Conservation (phyloP, 2,113 vertebrate species). For the Opisthocomus hoazin region DNA sequence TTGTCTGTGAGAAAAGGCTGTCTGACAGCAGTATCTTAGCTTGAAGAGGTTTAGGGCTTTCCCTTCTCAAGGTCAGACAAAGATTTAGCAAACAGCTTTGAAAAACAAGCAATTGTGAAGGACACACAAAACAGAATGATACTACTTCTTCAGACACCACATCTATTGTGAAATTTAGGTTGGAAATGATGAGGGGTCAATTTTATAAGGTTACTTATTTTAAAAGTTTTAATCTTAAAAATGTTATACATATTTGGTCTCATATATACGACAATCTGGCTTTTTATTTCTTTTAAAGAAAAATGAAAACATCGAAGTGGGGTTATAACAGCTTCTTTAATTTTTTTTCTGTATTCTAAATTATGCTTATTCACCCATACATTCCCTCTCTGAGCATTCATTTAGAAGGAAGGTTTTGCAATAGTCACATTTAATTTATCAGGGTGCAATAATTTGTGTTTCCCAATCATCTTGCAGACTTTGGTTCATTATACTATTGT, state of each 20-base stretch:
- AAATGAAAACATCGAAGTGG: constrained; percentile 31
- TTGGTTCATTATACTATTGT: constrained; percentile 99
- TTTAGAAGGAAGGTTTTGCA: constrained; percentile 77
- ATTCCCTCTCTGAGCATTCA: constrained; percentile 69
- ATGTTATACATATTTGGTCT: not conserved
- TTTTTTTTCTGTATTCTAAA: constrained; percentile 72
- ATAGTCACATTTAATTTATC: constrained; percentile 87
- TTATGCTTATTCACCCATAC: constrained; percentile 76
- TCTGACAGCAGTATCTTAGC: not conserved
- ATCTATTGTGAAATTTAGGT: not conserved
- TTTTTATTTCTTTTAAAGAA: constrained; percentile 52
- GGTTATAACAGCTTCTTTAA: constrained; percentile 59
- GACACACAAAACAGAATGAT: not conserved
- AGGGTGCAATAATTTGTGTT: constrained; percentile 98
- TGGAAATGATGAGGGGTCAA: not conserved
- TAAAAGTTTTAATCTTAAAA: not conserved
- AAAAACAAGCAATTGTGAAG: not conserved
- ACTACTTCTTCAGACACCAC: not conserved
- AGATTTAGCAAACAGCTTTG: not conserved
- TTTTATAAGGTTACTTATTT: not conserved
- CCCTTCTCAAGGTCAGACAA: not conserved
- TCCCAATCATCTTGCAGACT: constrained; percentile 99
- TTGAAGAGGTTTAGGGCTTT: not conserved
- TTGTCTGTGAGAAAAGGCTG: not conserved
- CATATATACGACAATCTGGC: not conserved